Percentiles rank a stretch among this genome's conserved stretches.
phyloP scores from a whole-genome alignment of 2,113 vertebrate genomes.

The Corydoras sp. region DNA sequence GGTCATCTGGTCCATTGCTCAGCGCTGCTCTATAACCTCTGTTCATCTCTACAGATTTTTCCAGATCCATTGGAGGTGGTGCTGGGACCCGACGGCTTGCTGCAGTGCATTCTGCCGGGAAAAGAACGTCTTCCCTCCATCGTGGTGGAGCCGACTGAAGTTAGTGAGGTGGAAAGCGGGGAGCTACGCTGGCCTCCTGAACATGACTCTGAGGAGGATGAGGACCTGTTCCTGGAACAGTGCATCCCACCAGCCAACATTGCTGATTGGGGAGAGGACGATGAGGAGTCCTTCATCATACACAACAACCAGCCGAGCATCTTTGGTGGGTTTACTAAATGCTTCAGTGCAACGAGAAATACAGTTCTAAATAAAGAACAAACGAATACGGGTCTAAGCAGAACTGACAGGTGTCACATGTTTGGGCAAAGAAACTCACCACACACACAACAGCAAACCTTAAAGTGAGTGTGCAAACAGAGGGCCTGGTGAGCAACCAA shows the following conservation, averaged over 20 bases:
- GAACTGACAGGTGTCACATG: too few species aligned
- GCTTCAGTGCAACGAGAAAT: too few species aligned
- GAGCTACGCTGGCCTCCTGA: constrained; percentile 76
- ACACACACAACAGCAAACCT: too few species aligned
- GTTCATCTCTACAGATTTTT: constrained; percentile 61
- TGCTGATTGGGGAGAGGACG: constrained; percentile 67
- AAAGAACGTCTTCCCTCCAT: constrained; percentile 74
- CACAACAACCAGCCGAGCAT: constrained; percentile 54
- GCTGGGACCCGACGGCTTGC: constrained; percentile 44
- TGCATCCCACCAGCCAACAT: constrained; percentile 69
- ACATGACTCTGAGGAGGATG: constrained; percentile 61
- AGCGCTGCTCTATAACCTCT: neutral
- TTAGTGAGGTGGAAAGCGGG: constrained; percentile 74
- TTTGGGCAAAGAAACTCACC: too few species aligned
- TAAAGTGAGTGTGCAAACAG: too few species aligned
- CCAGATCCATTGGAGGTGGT: constrained; percentile 66
- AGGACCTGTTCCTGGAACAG: constrained; percentile 71
- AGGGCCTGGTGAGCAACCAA: too few species aligned
- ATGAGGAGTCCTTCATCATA: constrained; percentile 51
- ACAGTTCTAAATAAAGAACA: too few species aligned
- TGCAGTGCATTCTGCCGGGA: constrained; percentile 45
- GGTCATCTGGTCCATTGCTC: too few species aligned
- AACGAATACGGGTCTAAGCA: too few species aligned
- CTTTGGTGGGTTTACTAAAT: constrained; percentile 56
- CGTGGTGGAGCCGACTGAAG: constrained; percentile 71